Conservation (phyloP, 2,888 invertebrate genomes). For the Oligia latruncula region DNA sequence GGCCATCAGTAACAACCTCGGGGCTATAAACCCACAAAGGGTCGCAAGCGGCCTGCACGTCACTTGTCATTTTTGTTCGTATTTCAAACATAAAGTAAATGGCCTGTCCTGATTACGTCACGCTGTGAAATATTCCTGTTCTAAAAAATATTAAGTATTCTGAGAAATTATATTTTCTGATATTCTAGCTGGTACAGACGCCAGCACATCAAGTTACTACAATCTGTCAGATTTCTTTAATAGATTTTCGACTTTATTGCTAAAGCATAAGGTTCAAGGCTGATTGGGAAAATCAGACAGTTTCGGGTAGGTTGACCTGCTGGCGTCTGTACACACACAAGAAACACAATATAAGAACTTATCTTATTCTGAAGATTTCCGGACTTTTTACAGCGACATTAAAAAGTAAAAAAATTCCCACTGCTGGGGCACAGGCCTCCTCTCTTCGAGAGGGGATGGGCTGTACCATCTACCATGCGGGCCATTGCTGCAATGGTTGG, state of each 20-base stretch:
- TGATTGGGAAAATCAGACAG: no score
- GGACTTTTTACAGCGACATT: neutral
- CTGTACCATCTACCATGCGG: no score
- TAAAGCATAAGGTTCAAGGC: no score
- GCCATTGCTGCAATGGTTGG: no score
- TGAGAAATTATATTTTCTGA: neutral
- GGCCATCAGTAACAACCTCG: slow-evolving; percentile 31
- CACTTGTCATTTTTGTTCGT: slow-evolving; percentile 47
- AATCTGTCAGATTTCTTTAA: no score
- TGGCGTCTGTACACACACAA: no score
- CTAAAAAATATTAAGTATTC: neutral
- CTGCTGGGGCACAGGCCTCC: no score
- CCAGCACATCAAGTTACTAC: no score
- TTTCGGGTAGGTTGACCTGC: no score
- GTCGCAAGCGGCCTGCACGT: slow-evolving; percentile 32
- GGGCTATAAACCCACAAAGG: slow-evolving; percentile 33
- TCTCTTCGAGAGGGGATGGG: no score
- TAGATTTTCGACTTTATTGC: no score
- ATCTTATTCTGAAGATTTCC: neutral
- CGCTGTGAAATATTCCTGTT: slow-evolving; percentile 12
- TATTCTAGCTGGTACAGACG: neutral
- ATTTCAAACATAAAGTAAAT: slow-evolving; percentile 40
- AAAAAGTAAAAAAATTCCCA: neutral
- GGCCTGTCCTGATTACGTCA: slow-evolving; percentile 14
- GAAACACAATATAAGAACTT: neutral